Percentiles rank a stretch among this genome's conserved stretches.
phyloP scores from a whole-genome alignment of 2,113 vertebrate species.

The Meles meles region DNA sequence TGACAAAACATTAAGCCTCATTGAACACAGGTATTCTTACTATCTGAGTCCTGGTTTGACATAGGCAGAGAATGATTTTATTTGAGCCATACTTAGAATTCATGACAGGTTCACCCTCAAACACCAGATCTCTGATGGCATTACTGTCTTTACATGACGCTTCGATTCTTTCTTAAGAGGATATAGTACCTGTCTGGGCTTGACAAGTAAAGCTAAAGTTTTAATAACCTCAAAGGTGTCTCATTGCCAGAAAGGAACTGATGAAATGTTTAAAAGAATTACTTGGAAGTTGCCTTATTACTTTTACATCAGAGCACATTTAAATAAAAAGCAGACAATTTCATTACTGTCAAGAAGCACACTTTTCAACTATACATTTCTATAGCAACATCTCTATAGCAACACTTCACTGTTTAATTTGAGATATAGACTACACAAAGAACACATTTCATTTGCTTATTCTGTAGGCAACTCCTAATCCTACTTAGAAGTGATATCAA shows the following conservation, averaged over 20 bases:
- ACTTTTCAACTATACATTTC: conserved; percentile 50
- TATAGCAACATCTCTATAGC: conserved; percentile 51
- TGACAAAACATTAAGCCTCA: conserved; percentile 60
- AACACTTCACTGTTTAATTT: conserved; percentile 51
- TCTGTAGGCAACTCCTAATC: neutral
- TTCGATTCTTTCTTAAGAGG: conserved; percentile 60
- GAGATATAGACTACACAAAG: neutral
- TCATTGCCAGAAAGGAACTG: conserved; percentile 15
- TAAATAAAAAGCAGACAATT: conserved; percentile 57
- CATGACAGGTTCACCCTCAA: conserved; percentile 65
- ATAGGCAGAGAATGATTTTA: conserved; percentile 57
- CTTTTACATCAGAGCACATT: conserved; percentile 56
- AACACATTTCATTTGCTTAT: neutral
- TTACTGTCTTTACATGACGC: conserved; percentile 49
- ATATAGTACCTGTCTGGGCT: conserved; percentile 36
- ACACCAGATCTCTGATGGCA: conserved; percentile 25
- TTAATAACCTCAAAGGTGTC: conserved; percentile 51
- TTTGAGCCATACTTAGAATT: conserved; percentile 67
- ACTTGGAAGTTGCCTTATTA: conserved; percentile 59
- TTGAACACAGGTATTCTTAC: conserved; percentile 54
- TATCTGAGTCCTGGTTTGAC: conserved; percentile 17
- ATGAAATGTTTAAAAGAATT: conserved; percentile 57
- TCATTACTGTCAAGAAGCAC: conserved; percentile 42
- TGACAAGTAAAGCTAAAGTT: conserved; percentile 58
- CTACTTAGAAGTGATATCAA: neutral